These are phyloP conservation scores for Ormyrus labotus DNA, from an alignment of 2,888 invertebrate genomes.

Conservation along the genomic window DNA sequence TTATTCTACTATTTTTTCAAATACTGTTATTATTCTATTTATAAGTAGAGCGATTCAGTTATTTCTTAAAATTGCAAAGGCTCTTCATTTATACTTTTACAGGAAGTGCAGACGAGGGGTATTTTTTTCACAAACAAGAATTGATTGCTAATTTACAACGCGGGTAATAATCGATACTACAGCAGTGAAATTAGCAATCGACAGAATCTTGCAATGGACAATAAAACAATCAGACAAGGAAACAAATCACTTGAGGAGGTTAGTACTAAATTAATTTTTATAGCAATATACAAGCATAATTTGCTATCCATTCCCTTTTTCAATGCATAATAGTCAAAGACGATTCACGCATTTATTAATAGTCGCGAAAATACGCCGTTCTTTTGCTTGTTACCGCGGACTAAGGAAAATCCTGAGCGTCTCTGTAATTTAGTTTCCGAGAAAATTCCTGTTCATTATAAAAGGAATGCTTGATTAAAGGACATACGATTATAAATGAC, in stretches of 20 bases:
- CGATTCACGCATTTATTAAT: neutral
- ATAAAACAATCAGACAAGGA: neutral
- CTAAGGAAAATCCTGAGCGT: neutral
- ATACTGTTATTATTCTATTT: too few species aligned
- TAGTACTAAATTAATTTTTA: neutral
- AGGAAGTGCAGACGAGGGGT: too few species aligned
- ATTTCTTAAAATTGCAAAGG: too few species aligned
- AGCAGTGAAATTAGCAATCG: neutral
- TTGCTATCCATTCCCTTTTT: neutral
- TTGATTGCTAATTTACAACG: too few species aligned
- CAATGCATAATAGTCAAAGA: neutral
- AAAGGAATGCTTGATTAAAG: neutral
- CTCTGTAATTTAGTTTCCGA: neutral
- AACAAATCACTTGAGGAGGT: neutral
- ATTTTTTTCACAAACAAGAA: too few species aligned
- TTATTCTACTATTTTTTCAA: too few species aligned
- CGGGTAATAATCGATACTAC: too few species aligned
- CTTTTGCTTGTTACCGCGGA: slow-evolving; percentile 1
- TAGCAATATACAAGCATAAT: neutral
- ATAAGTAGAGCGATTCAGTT: too few species aligned
- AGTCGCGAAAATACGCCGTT: neutral
- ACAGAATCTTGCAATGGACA: neutral
- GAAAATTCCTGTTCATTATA: neutral
- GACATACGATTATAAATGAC: neutral
- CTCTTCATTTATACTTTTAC: too few species aligned